Evolutionary conservation across 2,113 vertebrate genomes (phyloP).

Genomic region (Centrocercus urophasianus): DNA sequence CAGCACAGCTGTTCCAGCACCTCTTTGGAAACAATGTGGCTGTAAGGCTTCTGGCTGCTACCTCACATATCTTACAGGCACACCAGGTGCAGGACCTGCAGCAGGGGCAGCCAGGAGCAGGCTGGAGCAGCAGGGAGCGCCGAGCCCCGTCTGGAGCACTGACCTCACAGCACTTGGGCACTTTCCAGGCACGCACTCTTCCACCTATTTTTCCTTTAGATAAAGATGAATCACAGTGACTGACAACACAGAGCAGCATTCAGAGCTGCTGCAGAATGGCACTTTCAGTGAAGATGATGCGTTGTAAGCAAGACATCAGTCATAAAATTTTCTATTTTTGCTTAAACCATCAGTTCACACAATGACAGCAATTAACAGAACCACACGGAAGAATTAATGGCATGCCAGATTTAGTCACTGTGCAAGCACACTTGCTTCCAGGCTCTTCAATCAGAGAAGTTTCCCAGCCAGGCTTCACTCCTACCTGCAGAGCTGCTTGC

Average conservation of each 20-base stretch:
- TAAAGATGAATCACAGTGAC: conserved; percentile 29
- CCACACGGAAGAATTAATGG: conserved; percentile 56
- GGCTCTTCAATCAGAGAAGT: conserved; percentile 5
- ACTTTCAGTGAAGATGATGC: conserved; percentile 4
- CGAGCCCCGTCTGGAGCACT: neutral
- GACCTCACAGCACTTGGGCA: too few relatives aligned
- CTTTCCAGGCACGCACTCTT: neutral
- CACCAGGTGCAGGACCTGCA: accelerated
- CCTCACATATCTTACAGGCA: too few relatives aligned
- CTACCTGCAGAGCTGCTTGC: neutral
- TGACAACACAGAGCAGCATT: conserved; percentile 37
- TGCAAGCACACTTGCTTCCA: neutral
- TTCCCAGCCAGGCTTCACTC: conserved; percentile 11
- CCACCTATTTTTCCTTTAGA: neutral
- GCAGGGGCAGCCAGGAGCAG: too few relatives aligned
- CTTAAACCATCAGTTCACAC: conserved; percentile 62
- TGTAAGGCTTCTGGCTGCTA: neutral
- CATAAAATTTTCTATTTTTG: conserved; percentile 60
- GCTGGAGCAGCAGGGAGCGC: accelerated
- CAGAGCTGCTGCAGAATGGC: conserved; percentile 42
- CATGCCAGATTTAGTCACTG: conserved; percentile 47
- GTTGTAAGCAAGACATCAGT: conserved; percentile 46
- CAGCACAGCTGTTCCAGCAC: conserved; percentile 14
- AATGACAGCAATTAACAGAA: conserved; percentile 68
- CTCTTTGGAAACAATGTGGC: neutral